These are phyloP conservation scores for Perithous albicinctus DNA, from an alignment of 2,888 invertebrate species.

Conservation along the genomic window DNA sequence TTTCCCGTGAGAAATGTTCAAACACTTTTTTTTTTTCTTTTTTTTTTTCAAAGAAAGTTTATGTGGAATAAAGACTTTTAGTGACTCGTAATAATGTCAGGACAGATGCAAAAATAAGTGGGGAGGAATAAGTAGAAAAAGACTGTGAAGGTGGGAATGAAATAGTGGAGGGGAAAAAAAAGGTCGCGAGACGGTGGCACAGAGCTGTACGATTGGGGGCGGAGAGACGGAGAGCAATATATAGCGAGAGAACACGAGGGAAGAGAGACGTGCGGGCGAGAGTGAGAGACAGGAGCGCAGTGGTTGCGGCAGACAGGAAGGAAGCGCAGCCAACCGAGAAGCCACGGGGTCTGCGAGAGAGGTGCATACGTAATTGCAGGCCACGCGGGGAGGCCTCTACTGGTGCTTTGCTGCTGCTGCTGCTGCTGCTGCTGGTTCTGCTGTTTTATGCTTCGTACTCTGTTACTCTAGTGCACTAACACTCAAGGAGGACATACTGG, in stretches of 20 bases:
- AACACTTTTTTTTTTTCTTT: neutral
- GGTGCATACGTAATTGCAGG: conserved; percentile 83
- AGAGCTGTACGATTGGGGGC: conserved; percentile 28
- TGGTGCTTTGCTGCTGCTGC: conserved; percentile 57
- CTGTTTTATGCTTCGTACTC: conserved; percentile 73
- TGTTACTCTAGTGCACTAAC: conserved; percentile 36
- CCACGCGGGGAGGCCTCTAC: conserved; percentile 72
- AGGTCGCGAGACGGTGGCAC: conserved; percentile 49
- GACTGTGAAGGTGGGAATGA: conserved; percentile 25
- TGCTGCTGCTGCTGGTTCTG: conserved; percentile 70
- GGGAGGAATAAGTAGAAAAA: neutral
- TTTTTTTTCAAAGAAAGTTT: too few species aligned
- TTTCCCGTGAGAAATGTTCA: conserved; percentile 13
- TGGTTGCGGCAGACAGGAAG: conserved; percentile 83
- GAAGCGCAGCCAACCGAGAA: conserved; percentile 84
- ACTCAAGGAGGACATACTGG: conserved; percentile 28
- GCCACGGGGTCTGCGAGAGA: conserved; percentile 80
- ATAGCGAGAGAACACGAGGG: conserved; percentile 29
- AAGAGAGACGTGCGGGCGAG: conserved; percentile 47
- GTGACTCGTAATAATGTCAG: neutral
- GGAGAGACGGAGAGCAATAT: conserved; percentile 30
- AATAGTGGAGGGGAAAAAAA: conserved; percentile 49
- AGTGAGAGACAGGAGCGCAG: conserved; percentile 71
- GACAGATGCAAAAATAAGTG: neutral
- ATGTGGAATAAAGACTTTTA: neutral